These are phyloP conservation scores for Mactromeris polynyma DNA, from an alignment of 2,888 invertebrate genomes.

Conservation along the genomic window DNA sequence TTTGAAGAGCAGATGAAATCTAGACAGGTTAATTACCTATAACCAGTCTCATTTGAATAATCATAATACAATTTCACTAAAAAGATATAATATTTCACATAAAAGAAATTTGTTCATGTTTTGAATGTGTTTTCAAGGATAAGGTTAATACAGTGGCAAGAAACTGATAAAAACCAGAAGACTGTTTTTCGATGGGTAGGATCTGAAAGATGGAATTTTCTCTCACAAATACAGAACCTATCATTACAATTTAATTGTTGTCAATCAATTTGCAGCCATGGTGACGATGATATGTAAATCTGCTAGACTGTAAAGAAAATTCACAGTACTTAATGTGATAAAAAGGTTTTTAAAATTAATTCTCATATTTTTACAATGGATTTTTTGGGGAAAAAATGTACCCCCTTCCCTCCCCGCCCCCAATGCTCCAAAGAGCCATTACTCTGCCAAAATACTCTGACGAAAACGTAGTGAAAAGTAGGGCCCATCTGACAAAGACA, in stretches of 20 bases:
- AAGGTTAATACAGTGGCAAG: not conserved
- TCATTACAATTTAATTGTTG: not conserved
- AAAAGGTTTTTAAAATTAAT: too few species aligned
- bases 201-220: not conserved
- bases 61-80: slow-evolving; percentile 47
- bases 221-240: not conserved
- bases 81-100: slow-evolving; percentile 41
- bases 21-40: slow-evolving; percentile 51
- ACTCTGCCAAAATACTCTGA: too few species aligned
- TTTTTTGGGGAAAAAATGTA: too few species aligned
- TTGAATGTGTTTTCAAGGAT: slow-evolving; percentile 29
- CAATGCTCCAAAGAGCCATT: too few species aligned
- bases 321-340: too few species aligned
- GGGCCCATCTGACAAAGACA: too few species aligned
- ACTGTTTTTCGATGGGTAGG: not conserved
- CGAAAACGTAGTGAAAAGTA: too few species aligned
- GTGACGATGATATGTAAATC: not conserved
- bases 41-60: slow-evolving; percentile 51
- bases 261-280: not conserved
- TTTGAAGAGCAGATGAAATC: slow-evolving; percentile 30
- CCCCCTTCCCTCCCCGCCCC: too few species aligned
- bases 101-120: slow-evolving; percentile 47
- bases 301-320: not conserved
- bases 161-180: not conserved
- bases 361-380: too few species aligned